These are phyloP conservation scores for Amphiprion ocellaris DNA, from an alignment of 2,113 vertebrate genomes.

Conservation along the genomic window DNA sequence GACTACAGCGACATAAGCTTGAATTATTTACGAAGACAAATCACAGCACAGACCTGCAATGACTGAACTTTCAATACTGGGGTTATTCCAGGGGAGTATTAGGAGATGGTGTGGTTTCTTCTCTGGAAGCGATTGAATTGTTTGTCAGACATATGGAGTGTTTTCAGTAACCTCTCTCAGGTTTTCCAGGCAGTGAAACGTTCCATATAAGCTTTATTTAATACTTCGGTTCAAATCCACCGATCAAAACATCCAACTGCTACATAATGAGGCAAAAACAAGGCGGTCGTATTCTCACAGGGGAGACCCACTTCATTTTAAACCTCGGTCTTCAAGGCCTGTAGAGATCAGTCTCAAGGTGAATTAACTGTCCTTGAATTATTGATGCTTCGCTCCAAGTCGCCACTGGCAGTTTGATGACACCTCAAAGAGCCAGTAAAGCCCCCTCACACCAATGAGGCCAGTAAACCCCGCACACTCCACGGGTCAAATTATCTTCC, in stretches of 20 bases:
- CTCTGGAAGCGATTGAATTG: conserved; percentile 7
- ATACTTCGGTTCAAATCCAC: conserved; percentile 38
- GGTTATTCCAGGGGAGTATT: not conserved
- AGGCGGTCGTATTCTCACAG: conserved; percentile 19
- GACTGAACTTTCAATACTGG: conserved; percentile 6
- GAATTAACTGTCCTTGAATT: conserved; percentile 79
- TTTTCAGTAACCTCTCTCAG: conserved; percentile 61
- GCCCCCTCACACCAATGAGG: conserved; percentile 1
- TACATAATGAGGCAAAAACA: conserved; percentile 37
- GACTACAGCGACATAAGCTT: conserved; percentile 19
- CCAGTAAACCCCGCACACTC: conserved; percentile 28
- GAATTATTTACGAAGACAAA: conserved; percentile 49
- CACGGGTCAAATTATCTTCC: conserved; percentile 44
- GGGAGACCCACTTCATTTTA: conserved; percentile 28
- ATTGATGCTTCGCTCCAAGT: conserved; percentile 71
- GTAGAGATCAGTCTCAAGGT: conserved; percentile 65
- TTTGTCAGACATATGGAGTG: conserved; percentile 37
- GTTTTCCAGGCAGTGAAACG: conserved; percentile 19
- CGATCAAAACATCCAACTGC: conserved; percentile 8
- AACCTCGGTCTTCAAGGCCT: conserved; percentile 36
- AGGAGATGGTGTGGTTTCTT: conserved; percentile 12
- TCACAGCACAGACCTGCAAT: conserved; percentile 11
- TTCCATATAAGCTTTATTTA: conserved; percentile 32
- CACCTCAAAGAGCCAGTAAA: conserved; percentile 42
- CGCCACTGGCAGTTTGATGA: conserved; percentile 34